phyloP scores from a whole-genome alignment of 2,888 invertebrate species.

The Cheilosia grossa region DNA sequence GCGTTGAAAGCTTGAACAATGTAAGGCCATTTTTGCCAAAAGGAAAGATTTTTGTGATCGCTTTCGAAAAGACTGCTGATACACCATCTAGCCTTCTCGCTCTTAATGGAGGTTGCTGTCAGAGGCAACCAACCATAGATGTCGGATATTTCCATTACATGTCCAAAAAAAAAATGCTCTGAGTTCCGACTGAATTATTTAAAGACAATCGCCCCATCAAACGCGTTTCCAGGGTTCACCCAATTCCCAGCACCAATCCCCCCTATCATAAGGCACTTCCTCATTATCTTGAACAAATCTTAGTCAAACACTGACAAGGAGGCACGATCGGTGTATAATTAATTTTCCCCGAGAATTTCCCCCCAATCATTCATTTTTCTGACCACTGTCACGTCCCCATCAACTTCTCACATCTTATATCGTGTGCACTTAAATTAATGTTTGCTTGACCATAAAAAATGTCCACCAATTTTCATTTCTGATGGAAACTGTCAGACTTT shows the following conservation, averaged over 20 bases:
- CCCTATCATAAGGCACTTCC: constrained; percentile 33
- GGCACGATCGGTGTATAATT: constrained; percentile 17
- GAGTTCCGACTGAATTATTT: too few relatives aligned
- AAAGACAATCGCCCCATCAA: too few relatives aligned
- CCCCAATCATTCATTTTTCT: constrained; percentile 60
- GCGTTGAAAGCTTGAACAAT: too few relatives aligned
- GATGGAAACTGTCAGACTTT: constrained; percentile 69
- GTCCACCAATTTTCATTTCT: constrained; percentile 74
- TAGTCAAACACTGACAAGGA: constrained; percentile 50
- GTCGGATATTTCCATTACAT: too few relatives aligned
- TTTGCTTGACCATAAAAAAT: constrained; percentile 66
- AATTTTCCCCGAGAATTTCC: constrained; percentile 47
- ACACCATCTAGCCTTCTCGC: too few relatives aligned
- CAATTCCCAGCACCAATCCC: not conserved
- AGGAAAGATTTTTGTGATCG: too few relatives aligned
- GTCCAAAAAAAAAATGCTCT: too few relatives aligned
- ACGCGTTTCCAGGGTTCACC: too few relatives aligned
- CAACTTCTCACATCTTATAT: constrained; percentile 71
- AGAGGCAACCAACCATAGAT: too few relatives aligned
- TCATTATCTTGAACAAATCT: constrained; percentile 19
- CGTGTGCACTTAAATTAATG: constrained; percentile 65
- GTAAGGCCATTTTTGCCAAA: too few relatives aligned
- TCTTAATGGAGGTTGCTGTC: too few relatives aligned
- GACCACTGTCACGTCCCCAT: constrained; percentile 45
- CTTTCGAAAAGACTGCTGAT: too few relatives aligned